Evolutionary conservation across 2,113 vertebrate species (phyloP), one percentile per base, ranked within the genome.

Genomic region (Cyanistes caeruleus): DNA sequence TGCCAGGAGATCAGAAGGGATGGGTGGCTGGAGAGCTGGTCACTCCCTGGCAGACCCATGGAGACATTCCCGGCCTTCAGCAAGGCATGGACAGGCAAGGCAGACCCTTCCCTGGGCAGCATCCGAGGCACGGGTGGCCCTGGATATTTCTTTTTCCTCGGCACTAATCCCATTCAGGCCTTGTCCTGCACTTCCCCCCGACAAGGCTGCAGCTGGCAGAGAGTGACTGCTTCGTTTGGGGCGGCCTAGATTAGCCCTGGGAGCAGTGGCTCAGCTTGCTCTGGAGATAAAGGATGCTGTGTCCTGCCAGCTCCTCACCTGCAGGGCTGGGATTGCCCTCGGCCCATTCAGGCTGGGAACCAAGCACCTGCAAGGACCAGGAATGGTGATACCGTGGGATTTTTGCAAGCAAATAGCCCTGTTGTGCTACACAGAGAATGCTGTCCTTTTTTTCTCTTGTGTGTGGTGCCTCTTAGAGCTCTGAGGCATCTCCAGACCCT

Each of bases 361-460:
- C 82, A 89, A 74, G 82, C 89, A 89, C 79, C 89, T 90, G 89
- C 81, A 44, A 93, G 55, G 55, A 69, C 46, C 64, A 15, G 93
- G 17, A 30, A 37, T 6, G 6, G 58, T 65, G 77, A 18, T 77
- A 74, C 68, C 51, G 39, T 13, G 19, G 15, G 15, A 43, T 65
- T 79, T 77, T 20, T 77, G 72, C 83, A 15, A 53, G 63, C 59
- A 37, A 24, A 44, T 53, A 60, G 35, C 60, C 53, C 22, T 24
- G 35, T 43, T 58, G 53, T 13, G 22, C 70, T 68, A 25, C 52
- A 49, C 28, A 19, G 55, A 84, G 68, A 65, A 4, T 22, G 1
- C 15, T 22, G 30, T 20, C 44, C 5, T n/a, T 58, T 28, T 15
- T 35, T 19, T 14, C 8, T 18, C 11, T 27, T 4, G 3, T 44